Percentiles rank a stretch among this genome's conserved stretches.
phyloP scores from a whole-genome alignment of 2,888 invertebrate genomes.

The Eupeodes latifasciatus region DNA sequence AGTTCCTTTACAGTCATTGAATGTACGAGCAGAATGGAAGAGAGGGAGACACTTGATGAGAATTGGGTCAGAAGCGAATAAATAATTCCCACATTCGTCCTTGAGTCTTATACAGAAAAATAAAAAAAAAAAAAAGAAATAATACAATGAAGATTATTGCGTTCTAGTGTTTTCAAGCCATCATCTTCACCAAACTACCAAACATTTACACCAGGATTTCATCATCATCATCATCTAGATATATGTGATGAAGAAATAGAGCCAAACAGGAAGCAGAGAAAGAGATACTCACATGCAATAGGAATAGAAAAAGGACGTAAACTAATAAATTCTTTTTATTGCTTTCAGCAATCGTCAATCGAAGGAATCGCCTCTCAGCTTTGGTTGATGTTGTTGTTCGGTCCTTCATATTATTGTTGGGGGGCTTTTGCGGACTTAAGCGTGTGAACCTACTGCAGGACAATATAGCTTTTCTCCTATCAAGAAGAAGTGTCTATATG shows the following conservation, averaged over 20 bases:
- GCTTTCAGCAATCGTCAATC: constrained; percentile 67
- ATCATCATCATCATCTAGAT: background rate
- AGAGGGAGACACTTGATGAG: constrained; percentile 53
- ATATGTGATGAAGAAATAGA: background rate
- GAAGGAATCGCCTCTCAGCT: constrained; percentile 49
- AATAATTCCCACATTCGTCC: constrained; percentile 69
- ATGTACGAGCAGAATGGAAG: background rate
- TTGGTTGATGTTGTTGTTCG: constrained; percentile 44
- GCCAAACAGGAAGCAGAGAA: background rate
- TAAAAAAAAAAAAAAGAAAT: background rate
- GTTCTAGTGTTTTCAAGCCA: constrained; percentile 13
- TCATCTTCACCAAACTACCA: constrained; percentile 15
- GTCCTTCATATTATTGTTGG: constrained; percentile 2
- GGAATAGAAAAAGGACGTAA: constrained; percentile 41
- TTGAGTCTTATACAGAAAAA: constrained; percentile 43
- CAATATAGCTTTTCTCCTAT: constrained; percentile 54
- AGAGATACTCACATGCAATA: background rate
- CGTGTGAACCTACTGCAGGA: constrained; percentile 67
- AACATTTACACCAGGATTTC: constrained; percentile 7
- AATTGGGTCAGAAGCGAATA: constrained; percentile 71
- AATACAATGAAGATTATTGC: constrained; percentile 62
- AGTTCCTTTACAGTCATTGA: background rate
- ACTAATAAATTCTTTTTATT: constrained; percentile 70
- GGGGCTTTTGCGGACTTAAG: constrained; percentile 26
- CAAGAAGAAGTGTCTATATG: background rate